Conservation (phyloP, 2,113 vertebrate species). For the Baryphthengus martii region DNA sequence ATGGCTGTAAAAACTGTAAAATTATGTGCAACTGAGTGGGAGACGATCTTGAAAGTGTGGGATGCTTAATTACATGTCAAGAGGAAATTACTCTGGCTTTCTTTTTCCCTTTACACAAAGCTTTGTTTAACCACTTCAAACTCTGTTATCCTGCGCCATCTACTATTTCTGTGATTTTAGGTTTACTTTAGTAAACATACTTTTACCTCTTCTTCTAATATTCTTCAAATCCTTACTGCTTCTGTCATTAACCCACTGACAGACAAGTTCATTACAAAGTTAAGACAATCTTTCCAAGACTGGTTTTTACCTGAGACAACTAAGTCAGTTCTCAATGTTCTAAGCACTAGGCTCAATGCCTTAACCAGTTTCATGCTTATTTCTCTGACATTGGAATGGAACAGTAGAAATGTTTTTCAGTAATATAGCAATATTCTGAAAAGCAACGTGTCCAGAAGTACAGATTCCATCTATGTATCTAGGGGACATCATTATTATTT, state of each 20-base stretch:
- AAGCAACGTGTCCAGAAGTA: not conserved
- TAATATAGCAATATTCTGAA: not conserved
- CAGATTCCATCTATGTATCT: not conserved
- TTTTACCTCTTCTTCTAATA: not conserved
- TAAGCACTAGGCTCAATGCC: not conserved
- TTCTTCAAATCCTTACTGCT: not conserved
- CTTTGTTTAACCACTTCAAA: not conserved
- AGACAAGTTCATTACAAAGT: not conserved
- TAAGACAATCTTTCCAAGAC: not conserved
- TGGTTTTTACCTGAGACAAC: not conserved
- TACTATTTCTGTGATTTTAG: not conserved
- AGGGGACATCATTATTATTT: not conserved
- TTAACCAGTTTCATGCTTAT: not conserved
- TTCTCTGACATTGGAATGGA: not conserved
- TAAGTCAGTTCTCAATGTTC: not conserved
- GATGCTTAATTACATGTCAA: not conserved
- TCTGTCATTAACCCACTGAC: not conserved
- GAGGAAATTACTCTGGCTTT: not conserved
- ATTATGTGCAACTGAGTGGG: not conserved
- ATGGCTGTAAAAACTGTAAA: not conserved
- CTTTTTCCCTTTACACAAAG: not conserved
- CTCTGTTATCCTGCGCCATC: not conserved
- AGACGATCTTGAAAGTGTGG: not conserved
- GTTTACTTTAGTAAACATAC: not conserved
- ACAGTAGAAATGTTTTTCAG: not conserved